phyloP scores from a whole-genome alignment of 2,888 invertebrate genomes.

The Polydrusus tereticollis region DNA sequence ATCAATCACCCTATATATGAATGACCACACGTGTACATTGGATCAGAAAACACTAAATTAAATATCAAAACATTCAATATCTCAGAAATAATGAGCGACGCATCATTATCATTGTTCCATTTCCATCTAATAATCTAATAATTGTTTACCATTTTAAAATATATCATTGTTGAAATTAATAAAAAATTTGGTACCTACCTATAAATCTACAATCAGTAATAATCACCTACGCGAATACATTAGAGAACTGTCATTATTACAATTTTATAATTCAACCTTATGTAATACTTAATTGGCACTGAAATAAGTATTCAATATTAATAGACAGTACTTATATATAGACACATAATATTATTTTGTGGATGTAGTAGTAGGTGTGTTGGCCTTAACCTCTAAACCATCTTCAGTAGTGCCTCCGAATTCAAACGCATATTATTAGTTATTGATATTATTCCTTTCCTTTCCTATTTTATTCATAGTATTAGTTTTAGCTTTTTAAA shows the following conservation, averaged over 20 bases:
- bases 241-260: neutral
- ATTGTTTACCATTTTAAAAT: too few species aligned
- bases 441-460: too few species aligned
- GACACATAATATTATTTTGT: neutral
- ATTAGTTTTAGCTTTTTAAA: too few species aligned
- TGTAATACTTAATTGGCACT: neutral
- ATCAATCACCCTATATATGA: too few species aligned
- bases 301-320: neutral
- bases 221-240: neutral
- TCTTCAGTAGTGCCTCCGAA: neutral
- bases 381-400: slow-evolving; percentile 18
- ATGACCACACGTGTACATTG: too few species aligned
- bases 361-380: neutral
- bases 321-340: too few species aligned
- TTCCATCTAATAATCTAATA: too few species aligned
- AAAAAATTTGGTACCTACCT: neutral
- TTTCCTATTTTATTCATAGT: too few species aligned
- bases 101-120: too few species aligned
- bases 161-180: neutral
- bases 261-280: neutral
- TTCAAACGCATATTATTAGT: neutral
- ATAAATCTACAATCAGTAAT: neutral
- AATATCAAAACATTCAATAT: too few species aligned
- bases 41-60: too few species aligned
- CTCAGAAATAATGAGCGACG: too few species aligned